Base-by-base conservation (phyloP, 2,888 invertebrate species). In the Dolichomitus sp. region DNA sequence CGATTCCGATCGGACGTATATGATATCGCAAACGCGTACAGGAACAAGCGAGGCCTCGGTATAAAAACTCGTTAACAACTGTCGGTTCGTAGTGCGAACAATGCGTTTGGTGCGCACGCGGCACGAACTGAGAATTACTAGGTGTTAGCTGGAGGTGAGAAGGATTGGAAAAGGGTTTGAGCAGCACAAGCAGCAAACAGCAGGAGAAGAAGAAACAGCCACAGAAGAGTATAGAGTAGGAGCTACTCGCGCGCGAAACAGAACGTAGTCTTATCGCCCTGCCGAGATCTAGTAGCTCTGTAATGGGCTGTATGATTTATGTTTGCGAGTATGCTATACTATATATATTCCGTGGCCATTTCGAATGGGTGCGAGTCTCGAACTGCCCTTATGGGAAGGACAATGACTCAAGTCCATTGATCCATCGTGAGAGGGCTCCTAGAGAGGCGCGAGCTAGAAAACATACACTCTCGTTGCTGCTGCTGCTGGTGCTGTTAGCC, bases 281-380 rank as follows among this genome's bases (percentile, higher is more conserved):
- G 86, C 77, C 86, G 85, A 82, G 90, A 92, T 92, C 92, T 92
- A 90, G 91, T 90, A 90, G 89, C 90, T 86, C 89, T 89, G 89
- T 92, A 92, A 92, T 91, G 89, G 92, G 88, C 89, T 91, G 86
- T 92, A 92, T 92, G 92, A 93, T 93, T 93, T 92, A 92, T 92
- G 92, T 90, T 37, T 89, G 85, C 82, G 80, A 81, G 87, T 86
- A 85, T 87, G 65, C 33, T 42, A 48, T 65, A 65, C 74, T 23
- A 66, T 73, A 65, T 77, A 77, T 61, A 73, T 78, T 84, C 84
- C 84, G 85, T 81, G 86, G 85, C 85, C 86, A 88, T 90, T 92
- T 91, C 88, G 88, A 90, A 91, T 87, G 85, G 82, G 83, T 74
- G 72, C 80, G 75, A 77, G 72, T 30, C 68, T 72, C 61, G 77